Evolutionary conservation across 2,797 vertebrate genomes (phyloP), one percentile per base, ranked within the genome.

Genomic region (Pseudotriccus pelzelni): DNA sequence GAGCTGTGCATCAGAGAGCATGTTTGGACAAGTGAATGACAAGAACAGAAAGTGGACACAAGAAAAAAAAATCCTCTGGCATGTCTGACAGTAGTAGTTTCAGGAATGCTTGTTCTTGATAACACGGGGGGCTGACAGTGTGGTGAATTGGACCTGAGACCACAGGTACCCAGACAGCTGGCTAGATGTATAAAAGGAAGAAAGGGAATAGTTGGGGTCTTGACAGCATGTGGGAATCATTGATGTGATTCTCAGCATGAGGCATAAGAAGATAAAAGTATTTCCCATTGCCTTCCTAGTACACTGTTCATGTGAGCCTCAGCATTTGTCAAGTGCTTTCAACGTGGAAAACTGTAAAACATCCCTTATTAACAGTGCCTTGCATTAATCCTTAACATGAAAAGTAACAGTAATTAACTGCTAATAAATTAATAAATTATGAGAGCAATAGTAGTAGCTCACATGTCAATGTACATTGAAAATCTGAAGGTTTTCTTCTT

Each of bases 381-480:
- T 79, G 52, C 60, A 53, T 63, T 64, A 80, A 84, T 73, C 37
- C 68, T 84, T 34, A 75, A 46, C 49, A 68, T 80, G 37, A 83
- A 82, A 70, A 81, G 37, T 50, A 91, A 28, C 52, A 53, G 27
- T 67, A 89, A 92, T 88, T 70, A 90, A 82, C 59, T 75, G 59
- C 37, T 92, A 72, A 68, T 68, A 79, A 72, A 76, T 80, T 43
- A 64, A 76, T 68, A 79, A 75, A 60, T 68, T 86, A 80, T 36
- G 22, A 43, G 24, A 75, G 72, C 30, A 86, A 39, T 32, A 76
- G 59, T 59, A 49, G 50, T 36, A 80, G 41, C n/a, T 19, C 49
- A 52, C 36, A 68, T 19, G 77, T 50, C 53, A 59, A 30, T 19
- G 21, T 47, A 34, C 19, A 13, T 13, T 47, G 76, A 55, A 85